phyloP scores from a whole-genome alignment of 2,888 invertebrate genomes.

The Pterobdella sp. region DNA sequence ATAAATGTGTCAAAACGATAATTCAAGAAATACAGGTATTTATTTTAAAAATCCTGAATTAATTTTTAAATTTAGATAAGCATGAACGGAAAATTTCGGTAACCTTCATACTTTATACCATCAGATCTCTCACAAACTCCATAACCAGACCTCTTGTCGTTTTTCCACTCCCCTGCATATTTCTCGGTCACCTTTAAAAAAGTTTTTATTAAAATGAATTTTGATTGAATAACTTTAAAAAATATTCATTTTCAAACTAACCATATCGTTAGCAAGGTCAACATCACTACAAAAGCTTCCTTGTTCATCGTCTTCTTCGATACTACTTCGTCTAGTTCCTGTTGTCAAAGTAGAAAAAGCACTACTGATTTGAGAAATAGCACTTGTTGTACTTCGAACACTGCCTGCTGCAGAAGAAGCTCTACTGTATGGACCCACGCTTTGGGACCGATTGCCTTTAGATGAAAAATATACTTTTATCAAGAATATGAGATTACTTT shows the following conservation, averaged over 20 bases:
- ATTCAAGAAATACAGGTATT: no score
- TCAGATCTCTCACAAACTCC: slow-evolving; percentile 96
- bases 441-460: slow-evolving; percentile 57
- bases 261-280: slow-evolving; percentile 69
- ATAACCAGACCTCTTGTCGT: slow-evolving; percentile 93
- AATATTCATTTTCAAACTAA: background rate
- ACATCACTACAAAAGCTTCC: slow-evolving; percentile 59
- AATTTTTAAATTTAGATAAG: no score
- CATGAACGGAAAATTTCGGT: background rate
- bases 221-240: background rate
- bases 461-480: background rate
- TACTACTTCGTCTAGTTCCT: slow-evolving; percentile 3
- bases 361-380: slow-evolving; percentile 55
- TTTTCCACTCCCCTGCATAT: slow-evolving; percentile 99
- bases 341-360: slow-evolving; percentile 68
- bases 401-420: slow-evolving; percentile 53
- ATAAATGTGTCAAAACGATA: no score
- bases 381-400: slow-evolving; percentile 68
- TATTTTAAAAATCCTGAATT: no score
- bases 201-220: no score
- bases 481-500: background rate
- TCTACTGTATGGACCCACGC: slow-evolving; percentile 47
- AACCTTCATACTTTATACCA: slow-evolving; percentile 92
- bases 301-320: slow-evolving; percentile 46
- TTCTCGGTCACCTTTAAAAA: slow-evolving; percentile 83